Percentiles rank a stretch among this genome's conserved stretches.
Conservation (phyloP, 2,113 vertebrate genomes). For the Tricholaema leucomelas region DNA sequence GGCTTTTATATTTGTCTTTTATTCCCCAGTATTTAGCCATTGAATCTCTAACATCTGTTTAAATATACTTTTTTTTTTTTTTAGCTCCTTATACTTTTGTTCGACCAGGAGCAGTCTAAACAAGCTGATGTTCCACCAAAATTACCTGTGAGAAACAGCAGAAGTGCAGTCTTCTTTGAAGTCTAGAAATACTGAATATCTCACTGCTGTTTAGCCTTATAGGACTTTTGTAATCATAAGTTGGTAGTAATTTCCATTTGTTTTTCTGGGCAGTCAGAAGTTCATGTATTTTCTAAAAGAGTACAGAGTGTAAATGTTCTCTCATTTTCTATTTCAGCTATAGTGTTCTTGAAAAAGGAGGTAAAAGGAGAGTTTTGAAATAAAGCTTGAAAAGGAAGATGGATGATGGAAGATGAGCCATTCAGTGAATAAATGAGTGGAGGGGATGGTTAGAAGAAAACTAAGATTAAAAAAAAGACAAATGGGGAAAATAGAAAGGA, state of each 20-base stretch:
- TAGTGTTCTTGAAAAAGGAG: background rate
- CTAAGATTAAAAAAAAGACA: background rate
- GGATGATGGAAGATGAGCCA: background rate
- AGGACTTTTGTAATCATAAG: background rate
- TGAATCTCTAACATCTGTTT: background rate
- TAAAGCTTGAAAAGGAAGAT: background rate
- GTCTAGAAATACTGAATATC: background rate
- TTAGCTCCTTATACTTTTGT: rapidly evolving
- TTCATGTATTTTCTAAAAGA: background rate
- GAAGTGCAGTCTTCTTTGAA: background rate
- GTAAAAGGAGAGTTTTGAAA: background rate
- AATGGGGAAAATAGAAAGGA: background rate
- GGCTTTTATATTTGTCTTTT: background rate
- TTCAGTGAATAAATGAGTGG: background rate
- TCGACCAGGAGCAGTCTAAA: background rate
- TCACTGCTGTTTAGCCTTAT: background rate
- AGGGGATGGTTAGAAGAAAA: background rate
- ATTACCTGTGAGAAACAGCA: background rate
- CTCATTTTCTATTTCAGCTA: background rate
- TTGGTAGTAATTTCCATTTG: background rate
- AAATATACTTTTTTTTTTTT: background rate
- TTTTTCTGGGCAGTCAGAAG: background rate
- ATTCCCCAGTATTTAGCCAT: background rate
- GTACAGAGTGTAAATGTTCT: background rate
- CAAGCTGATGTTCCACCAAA: background rate